Evolutionary conservation across 2,888 invertebrate genomes (phyloP).

Genomic region (Andricus curvator): DNA sequence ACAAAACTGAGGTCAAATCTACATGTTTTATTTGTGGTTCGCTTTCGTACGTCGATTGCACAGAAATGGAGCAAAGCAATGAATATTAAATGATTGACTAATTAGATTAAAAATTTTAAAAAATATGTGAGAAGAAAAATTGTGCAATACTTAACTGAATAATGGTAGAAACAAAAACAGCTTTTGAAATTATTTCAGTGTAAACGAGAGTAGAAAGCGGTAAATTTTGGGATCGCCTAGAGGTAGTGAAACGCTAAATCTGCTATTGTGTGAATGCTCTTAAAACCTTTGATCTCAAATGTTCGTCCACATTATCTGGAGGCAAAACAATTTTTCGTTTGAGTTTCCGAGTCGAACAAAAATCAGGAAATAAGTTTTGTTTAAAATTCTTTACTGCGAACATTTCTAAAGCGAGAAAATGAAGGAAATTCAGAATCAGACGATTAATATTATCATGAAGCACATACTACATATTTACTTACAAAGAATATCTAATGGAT

Average conservation of each 20-base stretch:
- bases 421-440: no score
- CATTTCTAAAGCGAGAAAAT: neutral
- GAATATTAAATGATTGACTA: neutral
- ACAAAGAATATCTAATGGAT: neutral
- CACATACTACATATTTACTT: neutral
- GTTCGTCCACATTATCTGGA: constrained; percentile 10
- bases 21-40: neutral
- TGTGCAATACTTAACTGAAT: no score
- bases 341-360: constrained; percentile 31
- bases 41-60: neutral
- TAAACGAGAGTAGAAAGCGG: no score
- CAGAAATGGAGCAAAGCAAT: neutral
- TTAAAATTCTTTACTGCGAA: neutral
- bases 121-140: neutral
- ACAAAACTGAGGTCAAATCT: neutral
- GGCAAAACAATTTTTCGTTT: constrained; percentile 10
- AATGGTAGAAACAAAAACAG: no score
- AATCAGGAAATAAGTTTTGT: neutral
- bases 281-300: constrained; percentile 10
- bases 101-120: neutral
- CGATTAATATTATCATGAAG: no score
- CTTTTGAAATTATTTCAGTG: no score
- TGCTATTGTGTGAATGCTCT: constrained; percentile 11
- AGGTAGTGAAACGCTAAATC: neutral
- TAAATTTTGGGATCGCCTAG: neutral